These are phyloP conservation scores for Nerophis lumbriciformis DNA, from an alignment of 2,113 vertebrate genomes.

Conservation along the genomic window DNA sequence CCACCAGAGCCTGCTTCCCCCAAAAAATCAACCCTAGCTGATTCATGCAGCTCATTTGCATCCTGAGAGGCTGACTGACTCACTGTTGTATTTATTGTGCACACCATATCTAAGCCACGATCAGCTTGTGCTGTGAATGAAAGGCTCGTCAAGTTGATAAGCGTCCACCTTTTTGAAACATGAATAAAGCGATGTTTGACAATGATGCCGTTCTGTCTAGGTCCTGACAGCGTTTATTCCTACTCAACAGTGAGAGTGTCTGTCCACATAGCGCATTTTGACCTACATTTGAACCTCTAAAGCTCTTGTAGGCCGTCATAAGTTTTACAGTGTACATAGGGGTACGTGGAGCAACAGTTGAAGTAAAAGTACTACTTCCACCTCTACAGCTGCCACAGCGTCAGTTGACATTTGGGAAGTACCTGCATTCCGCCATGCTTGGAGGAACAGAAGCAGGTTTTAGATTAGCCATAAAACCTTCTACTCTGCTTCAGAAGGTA, in stretches of 20 bases:
- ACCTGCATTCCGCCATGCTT: conserved; percentile 12
- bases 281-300: no score
- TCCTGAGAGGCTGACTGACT: conserved; percentile 21
- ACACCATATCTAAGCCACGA: conserved; percentile 33
- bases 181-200: conserved; percentile 13
- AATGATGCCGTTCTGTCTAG: no score
- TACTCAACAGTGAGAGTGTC: no score
- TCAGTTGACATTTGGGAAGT: conserved; percentile 12
- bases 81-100: conserved; percentile 11
- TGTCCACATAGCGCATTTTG: no score
- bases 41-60: conserved; percentile 46
- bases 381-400: conserved; percentile 8
- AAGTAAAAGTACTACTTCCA: conserved; percentile 6
- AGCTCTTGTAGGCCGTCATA: no score
- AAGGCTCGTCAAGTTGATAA: conserved; percentile 39
- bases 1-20: no score
- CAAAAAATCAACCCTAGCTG: conserved; percentile 15
- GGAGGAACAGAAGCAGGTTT: neutral
- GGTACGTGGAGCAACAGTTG: no score
- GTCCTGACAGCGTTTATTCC: no score
- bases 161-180: conserved; percentile 21
- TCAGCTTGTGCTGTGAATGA: conserved; percentile 45
- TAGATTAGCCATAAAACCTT: neutral
- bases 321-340: no score
- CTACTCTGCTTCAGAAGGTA: neutral